Conservation (phyloP, 2,888 invertebrate species). For the Drosophila longiperda region DNA sequence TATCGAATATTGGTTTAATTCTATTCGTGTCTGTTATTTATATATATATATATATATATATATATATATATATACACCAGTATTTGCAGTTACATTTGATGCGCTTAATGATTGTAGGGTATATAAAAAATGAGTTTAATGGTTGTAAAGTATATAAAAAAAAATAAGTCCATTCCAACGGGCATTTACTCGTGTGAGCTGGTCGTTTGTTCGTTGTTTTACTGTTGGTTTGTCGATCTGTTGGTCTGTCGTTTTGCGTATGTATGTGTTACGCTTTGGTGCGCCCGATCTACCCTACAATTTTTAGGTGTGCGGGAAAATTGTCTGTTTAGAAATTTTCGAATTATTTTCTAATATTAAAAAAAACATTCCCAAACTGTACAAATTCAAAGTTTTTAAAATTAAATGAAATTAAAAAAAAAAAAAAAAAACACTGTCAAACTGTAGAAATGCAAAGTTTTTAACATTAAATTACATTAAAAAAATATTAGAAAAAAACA, state of each 20-base stretch:
- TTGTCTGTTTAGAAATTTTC: neutral
- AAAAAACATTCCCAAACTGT: neutral
- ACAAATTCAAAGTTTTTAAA: no score
- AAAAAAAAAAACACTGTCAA: no score
- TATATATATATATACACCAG: neutral
- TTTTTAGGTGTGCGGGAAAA: constrained; percentile 12
- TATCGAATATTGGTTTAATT: neutral
- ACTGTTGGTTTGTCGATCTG: constrained; percentile 8
- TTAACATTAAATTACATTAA: no score
- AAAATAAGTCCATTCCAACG: constrained; percentile 26
- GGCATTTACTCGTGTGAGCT: constrained; percentile 46
- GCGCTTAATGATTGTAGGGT: neutral
- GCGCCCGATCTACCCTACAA: constrained; percentile 41
- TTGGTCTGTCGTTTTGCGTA: constrained; percentile 19
- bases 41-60: neutral
- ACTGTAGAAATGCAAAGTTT: no score
- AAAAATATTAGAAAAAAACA: no score
- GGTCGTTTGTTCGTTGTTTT: constrained; percentile 27
- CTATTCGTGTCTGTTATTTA: neutral
- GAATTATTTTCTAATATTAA: no score
- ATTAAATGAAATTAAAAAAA: no score
- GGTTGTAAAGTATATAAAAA: constrained; percentile 13
- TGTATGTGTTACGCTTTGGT: constrained; percentile 59
- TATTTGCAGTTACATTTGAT: neutral
- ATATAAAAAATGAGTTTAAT: constrained; percentile 3